Evolutionary conservation across 2,797 vertebrate species (phyloP), one percentile per base, ranked within the genome.

Genomic region (Gymnothorax javanicus): DNA sequence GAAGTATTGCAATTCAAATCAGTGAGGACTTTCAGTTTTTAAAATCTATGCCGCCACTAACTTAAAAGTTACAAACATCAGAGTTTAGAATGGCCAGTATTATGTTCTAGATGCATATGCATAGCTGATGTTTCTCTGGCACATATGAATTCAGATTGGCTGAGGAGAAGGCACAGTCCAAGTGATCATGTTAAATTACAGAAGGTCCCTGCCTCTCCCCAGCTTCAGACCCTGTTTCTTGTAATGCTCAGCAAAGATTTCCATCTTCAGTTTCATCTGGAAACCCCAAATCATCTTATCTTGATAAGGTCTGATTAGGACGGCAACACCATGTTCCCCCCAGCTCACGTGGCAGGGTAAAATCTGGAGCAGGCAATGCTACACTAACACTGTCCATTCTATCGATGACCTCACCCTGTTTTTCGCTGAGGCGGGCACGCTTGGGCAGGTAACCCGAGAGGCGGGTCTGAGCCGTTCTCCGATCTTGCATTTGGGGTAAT

Each of bases 401-500:
- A 85, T 33, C 58, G 81, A 85, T 86, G 89, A 87, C 89, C 88
- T 89, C 67, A 90, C 64, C 58, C 82, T 84, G 71, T 85, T 84
- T 50, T 87, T 85, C 77, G 71, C 84, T 83, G 77, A 33, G 33
- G 83, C 64, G 85, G 84, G 84, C 50, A 84, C 83, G 85, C 87
- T 89, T 88, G 82, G 82, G 85, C 3, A 5, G 81, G 89, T 89
- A 91, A 89, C 88, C 87, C 77, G 90, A 89, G 89, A 57, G 52
- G 86, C 88, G 87, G 88, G 91, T 88, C 88, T 86, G 89, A 90
- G 88, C 83, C 86, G 25, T 83, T 64, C 84, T 71, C 88, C 84
- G 81, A 83, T 90, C 84, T 86, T 82, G 87, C 89, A 85, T 88
- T 90, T 86, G 75, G 87, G 89, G 90, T 88, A 90, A 89, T 86